phyloP scores from a whole-genome alignment of 1,140 invertebrate species.

The Orius laevigatus region DNA sequence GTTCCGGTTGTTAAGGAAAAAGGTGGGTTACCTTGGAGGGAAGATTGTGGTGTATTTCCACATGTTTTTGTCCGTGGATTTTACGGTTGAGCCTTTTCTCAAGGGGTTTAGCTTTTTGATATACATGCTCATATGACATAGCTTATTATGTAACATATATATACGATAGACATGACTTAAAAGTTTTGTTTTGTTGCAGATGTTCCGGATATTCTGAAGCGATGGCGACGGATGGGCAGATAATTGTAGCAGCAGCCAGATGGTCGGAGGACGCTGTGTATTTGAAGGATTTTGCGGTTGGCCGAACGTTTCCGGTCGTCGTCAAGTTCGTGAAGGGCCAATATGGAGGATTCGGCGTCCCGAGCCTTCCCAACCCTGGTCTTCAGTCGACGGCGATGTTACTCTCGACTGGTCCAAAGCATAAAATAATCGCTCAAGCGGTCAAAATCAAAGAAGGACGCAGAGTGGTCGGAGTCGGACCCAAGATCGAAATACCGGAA shows the following conservation, averaged over 20 bases:
- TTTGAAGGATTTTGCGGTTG: constrained; percentile 64
- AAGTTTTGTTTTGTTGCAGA: constrained; percentile 13
- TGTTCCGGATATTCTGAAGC: constrained; percentile 9
- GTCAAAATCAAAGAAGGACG: constrained; percentile 78
- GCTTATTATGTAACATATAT: too few relatives aligned
- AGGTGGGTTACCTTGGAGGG: too few relatives aligned
- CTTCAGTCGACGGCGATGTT: constrained; percentile 70
- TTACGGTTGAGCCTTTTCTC: too few relatives aligned
- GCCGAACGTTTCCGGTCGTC: constrained; percentile 62
- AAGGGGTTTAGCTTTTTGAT: too few relatives aligned
- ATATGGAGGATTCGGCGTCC: constrained; percentile 73
- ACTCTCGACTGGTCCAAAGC: constrained; percentile 60
- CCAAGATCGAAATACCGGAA: constrained; percentile 73
- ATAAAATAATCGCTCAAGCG: constrained; percentile 76
- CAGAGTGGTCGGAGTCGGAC: constrained; percentile 57
- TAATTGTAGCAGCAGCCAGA: constrained; percentile 61
- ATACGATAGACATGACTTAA: too few relatives aligned
- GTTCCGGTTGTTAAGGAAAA: too few relatives aligned
- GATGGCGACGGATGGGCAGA: constrained; percentile 60
- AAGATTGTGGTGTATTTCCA: too few relatives aligned
- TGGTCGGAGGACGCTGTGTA: constrained; percentile 68
- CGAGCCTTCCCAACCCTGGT: constrained; percentile 64
- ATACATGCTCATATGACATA: too few relatives aligned
- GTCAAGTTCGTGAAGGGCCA: constrained; percentile 85
- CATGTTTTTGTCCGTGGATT: too few relatives aligned